Evolutionary conservation across 2,113 vertebrate species (phyloP).

Genomic region (Cavia aperea): DNA sequence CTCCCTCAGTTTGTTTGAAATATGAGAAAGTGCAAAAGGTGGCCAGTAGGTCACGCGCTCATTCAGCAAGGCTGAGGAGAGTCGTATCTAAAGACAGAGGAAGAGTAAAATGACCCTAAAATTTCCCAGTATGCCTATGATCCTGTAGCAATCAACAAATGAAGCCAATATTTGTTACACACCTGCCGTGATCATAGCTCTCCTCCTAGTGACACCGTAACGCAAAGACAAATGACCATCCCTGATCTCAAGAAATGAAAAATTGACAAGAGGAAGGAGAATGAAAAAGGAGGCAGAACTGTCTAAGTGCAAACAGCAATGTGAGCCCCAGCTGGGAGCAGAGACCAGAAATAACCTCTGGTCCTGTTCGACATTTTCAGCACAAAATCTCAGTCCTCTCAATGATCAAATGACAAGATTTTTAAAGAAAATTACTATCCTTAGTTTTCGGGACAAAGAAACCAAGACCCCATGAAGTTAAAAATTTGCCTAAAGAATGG

Average conservation of each 20-base stretch:
- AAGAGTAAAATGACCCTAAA: background rate
- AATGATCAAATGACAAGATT: too few species aligned
- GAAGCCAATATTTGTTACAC: background rate
- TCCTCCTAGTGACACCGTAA: background rate
- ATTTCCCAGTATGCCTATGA: background rate
- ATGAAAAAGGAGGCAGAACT: background rate
- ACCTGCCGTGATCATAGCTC: background rate
- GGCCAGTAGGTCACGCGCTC: background rate
- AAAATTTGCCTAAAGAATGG: background rate
- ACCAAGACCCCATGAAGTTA: background rate
- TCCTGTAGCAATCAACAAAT: background rate
- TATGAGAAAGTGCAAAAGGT: background rate
- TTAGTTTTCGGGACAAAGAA: constrained; percentile 12
- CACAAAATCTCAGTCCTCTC: background rate
- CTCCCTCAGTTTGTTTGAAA: background rate
- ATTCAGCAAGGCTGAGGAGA: background rate
- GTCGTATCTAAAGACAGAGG: background rate
- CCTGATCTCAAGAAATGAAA: background rate
- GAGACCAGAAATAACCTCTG: background rate
- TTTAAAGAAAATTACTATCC: background rate
- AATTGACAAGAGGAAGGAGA: background rate
- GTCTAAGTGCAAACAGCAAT: background rate
- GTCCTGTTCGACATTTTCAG: background rate
- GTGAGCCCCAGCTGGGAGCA: background rate
- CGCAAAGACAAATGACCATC: background rate